Evolutionary conservation across 2,797 vertebrate species (phyloP), one percentile per base, ranked within the genome.

Genomic region (Lithobates pipiens): DNA sequence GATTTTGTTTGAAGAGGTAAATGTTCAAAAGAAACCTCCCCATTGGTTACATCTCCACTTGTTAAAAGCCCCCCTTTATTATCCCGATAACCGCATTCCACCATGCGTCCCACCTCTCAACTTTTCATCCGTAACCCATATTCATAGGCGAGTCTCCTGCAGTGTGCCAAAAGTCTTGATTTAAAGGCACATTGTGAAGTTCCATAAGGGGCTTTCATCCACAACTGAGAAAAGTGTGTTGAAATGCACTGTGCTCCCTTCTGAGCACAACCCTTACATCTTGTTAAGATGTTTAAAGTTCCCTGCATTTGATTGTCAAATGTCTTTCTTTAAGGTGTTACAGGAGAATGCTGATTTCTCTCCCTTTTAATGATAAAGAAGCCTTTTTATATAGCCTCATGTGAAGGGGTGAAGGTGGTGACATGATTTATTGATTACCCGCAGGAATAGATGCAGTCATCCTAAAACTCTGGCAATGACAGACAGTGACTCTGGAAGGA

Each of bases 341-440:
- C 90, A 89, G 89, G 88, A 88, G 88, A 88, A 92, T 88, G 92
- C 91, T 69, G 85, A 83, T 92, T 91, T 92, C 74, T 88, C 76
- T 76, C 13, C 76, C 39, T 57, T 85, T 78, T 73, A 79, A 91
- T 90, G 92, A 94, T 90, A 88, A 92, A 93, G 92, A 88, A 89
- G 86, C 89, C 34, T 89, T 90, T 90, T 87, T 61, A 76, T 42
- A 79, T 81, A 85, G 69, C 18, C 10, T 86, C 86, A 88, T 21
- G 81, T 2, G 67, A 91, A 61, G 72, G 86, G 87, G 91, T 92
- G 91, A 94, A 93, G 93, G 93, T 91, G 92, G 89, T 89, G 93
- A 90, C 91, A 91, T 90, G 91, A 93, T 93, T 94, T 93, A 94
- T 93, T 93, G 93, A 95, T 94, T 91, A 93, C 92, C 89, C 92